Evolutionary conservation across 1,140 invertebrate genomes (phyloP).

Genomic region (Cephus cinctus): DNA sequence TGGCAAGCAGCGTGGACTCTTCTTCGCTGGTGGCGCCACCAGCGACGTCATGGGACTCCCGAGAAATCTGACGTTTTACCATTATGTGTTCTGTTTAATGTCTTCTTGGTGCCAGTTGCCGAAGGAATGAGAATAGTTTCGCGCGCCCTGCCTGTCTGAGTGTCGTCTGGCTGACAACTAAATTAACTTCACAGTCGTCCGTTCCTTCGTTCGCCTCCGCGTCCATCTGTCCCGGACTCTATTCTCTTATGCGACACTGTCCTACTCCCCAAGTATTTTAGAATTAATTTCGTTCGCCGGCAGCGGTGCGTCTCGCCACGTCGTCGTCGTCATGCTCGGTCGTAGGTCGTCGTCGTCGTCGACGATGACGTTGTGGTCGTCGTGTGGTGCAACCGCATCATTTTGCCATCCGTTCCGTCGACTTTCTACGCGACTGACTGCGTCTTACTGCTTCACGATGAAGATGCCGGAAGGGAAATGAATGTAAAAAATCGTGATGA

Average conservation of each 20-base stretch:
- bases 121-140: slow-evolving; percentile 21
- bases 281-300: slow-evolving; percentile 37
- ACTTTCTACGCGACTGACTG: neutral
- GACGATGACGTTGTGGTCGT: no score
- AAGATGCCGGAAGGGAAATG: no score
- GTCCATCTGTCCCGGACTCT: slow-evolving; percentile 21
- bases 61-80: no score
- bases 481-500: no score
- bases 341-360: no score
- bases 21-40: no score
- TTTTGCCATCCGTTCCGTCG: neutral
- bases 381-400: no score
- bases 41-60: slow-evolving; percentile 1
- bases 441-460: neutral
- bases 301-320: slow-evolving; percentile 2
- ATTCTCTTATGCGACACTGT: slow-evolving; percentile 5
- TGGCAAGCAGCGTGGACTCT: no score
- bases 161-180: slow-evolving; percentile 35
- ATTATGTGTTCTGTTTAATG: slow-evolving; percentile 30
- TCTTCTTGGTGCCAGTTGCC: slow-evolving; percentile 10
- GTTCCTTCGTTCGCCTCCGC: slow-evolving; percentile 16
- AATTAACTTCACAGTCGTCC: slow-evolving; percentile 41
- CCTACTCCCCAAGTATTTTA: slow-evolving; percentile 34
- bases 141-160: slow-evolving; percentile 15
- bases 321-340: neutral